These are phyloP conservation scores for Phrynosoma blainvillii DNA, from an alignment of 2,113 vertebrate genomes.

Conservation along the genomic window DNA sequence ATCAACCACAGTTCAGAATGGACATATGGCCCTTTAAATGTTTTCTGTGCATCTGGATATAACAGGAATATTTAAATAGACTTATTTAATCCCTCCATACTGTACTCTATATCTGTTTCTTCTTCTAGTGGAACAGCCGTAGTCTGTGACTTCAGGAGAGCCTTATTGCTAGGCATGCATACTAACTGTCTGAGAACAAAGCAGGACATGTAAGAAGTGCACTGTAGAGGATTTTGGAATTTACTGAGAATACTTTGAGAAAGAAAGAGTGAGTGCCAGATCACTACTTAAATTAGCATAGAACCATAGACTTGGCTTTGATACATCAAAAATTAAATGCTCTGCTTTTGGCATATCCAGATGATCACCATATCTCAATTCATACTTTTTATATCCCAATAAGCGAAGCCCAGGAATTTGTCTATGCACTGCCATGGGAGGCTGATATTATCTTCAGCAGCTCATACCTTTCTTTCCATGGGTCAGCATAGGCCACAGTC, in stretches of 20 bases:
- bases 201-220: constrained; percentile 11
- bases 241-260: constrained; percentile 19
- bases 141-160: constrained; percentile 9
- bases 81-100: constrained; percentile 35
- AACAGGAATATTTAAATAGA: not conserved
- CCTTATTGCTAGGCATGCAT: constrained; percentile 3
- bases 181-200: constrained; percentile 6
- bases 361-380: constrained; percentile 48
- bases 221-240: not conserved
- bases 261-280: constrained; percentile 9
- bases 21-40: not conserved
- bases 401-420: not conserved
- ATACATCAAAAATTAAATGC: constrained; percentile 35
- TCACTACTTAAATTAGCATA: constrained; percentile 26
- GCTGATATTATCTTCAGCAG: not conserved
- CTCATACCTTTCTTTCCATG: not conserved
- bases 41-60: constrained; percentile 4
- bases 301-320: constrained; percentile 42
- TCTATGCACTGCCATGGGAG: constrained; percentile 16
- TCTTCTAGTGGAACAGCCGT: constrained; percentile 18
- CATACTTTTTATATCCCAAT: not conserved
- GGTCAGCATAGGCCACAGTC: constrained; percentile 20
- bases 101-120: constrained; percentile 25
- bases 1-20: constrained; percentile 22
- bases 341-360: constrained; percentile 49